Evolutionary conservation across 2,113 vertebrate species (phyloP), one percentile per base, ranked within the genome.

Genomic region (Reinhardtius hippoglossoides): DNA sequence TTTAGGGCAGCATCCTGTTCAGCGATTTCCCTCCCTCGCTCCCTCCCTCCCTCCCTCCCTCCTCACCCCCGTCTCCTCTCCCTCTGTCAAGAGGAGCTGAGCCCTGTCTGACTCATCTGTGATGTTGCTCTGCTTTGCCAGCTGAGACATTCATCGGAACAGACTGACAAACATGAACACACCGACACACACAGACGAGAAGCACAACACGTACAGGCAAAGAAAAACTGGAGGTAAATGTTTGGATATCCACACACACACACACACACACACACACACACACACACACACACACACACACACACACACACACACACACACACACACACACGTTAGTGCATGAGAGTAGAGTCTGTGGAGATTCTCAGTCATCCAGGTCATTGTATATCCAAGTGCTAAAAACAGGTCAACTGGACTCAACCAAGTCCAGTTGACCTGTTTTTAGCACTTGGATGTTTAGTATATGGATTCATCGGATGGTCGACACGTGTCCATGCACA

Each of bases 31-130:
- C 71, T 65, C 42, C 57, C 63, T 42, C 63, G 60, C 5, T 90
- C 88, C 9, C 60, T 27, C n/a, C 35, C 70, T 81, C 63, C 78
- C 62, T 61, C 79, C 27, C 63, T 42, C 63, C 63, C 4, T 90
- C 88, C n/a, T 74, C 62, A 3, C 42, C 23, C 18, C 55, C 62
- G 40, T 68, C 60, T 27, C 35, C 7, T 72, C 70, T 81, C 63
- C 80, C 62, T 58, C 79, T 74, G 74, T 90, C 88, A 89, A 56
- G 83, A 77, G 31, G 62, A 82, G 81, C 86, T 88, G 71, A 80
- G 84, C 35, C 80, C 75, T 71, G 78, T 82, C 88, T 87, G 88
- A 89, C 79, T 86, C 83, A 78, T 86, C 77, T 85, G 66, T 84
- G 83, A 86, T 88, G 86, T 73, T 77, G 71, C 74, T 59, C 60